A percentile compares a stretch with the other conserved stretches of the same genome.
Evolutionary conservation across 2,888 invertebrate species (phyloP).

Genomic region (Machimus atricapillus): DNA sequence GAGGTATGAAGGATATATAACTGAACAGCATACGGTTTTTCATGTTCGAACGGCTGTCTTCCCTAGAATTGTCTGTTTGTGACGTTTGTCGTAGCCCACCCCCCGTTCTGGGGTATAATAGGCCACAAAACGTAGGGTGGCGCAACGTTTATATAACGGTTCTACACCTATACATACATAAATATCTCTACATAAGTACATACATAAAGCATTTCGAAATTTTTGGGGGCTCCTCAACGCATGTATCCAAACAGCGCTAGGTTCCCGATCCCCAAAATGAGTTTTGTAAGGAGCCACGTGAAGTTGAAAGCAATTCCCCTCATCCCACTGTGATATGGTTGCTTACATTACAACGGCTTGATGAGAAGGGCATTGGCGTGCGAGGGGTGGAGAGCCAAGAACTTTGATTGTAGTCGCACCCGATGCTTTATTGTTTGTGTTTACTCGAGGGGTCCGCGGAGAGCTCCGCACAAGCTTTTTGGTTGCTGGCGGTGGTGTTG

Average conservation of each 20-base stretch:
- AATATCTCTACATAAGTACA: not conserved
- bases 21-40: conserved; percentile 6
- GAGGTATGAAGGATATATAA: not conserved
- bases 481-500: not conserved
- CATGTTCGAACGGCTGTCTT: conserved; percentile 39
- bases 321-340: not conserved
- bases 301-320: conserved; percentile 25
- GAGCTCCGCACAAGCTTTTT: not conserved
- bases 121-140: not conserved
- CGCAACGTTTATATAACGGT: not conserved
- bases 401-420: conserved; percentile 16
- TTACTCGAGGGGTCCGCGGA: not conserved
- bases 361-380: not conserved
- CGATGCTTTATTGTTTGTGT: conserved; percentile 34
- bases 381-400: not conserved
- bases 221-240: not conserved
- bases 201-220: not conserved
- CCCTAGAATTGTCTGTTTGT: conserved; percentile 44
- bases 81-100: conserved; percentile 43
- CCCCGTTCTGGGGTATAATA: not conserved
- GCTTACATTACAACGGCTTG: not conserved
- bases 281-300: conserved; percentile 24
- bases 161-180: not conserved
- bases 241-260: not conserved
- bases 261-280: not conserved